Conservation (phyloP, 2,113 vertebrate species). For the Ameiurus melas region DNA sequence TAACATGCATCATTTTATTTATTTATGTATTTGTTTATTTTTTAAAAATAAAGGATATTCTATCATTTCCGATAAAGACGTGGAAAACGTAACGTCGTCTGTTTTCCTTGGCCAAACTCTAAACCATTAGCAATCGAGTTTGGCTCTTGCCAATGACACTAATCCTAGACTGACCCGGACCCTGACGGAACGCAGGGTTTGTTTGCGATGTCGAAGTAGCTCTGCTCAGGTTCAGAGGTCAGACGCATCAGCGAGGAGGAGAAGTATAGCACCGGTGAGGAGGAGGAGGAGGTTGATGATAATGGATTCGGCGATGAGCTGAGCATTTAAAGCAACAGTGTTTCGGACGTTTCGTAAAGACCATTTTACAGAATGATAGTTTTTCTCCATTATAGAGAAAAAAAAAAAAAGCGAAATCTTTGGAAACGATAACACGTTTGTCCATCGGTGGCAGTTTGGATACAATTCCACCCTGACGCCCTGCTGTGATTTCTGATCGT, state of each 20-base stretch:
- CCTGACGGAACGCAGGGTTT: background rate
- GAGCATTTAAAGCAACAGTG: background rate
- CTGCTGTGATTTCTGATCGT: constrained; percentile 27
- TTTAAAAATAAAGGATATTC: background rate
- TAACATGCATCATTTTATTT: too few species aligned
- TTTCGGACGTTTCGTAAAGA: background rate
- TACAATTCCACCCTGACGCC: background rate
- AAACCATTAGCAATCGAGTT: background rate
- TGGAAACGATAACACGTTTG: constrained; percentile 19
- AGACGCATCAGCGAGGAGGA: background rate
- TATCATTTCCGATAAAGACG: background rate
- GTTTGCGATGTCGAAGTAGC: background rate
- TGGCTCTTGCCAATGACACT: background rate
- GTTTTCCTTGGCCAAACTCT: background rate
- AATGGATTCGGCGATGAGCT: background rate
- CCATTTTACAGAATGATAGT: background rate
- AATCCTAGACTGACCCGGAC: background rate
- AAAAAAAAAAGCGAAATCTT: background rate
- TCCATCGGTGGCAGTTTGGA: constrained; percentile 17
- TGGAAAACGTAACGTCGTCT: background rate
- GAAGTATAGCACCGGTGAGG: background rate
- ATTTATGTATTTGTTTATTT: too few species aligned
- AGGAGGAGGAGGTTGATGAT: background rate
- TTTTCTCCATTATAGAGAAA: background rate
- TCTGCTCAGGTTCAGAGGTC: constrained; percentile 48